phyloP scores from a whole-genome alignment of 2,113 vertebrate genomes.

The Alligator sinensis region DNA sequence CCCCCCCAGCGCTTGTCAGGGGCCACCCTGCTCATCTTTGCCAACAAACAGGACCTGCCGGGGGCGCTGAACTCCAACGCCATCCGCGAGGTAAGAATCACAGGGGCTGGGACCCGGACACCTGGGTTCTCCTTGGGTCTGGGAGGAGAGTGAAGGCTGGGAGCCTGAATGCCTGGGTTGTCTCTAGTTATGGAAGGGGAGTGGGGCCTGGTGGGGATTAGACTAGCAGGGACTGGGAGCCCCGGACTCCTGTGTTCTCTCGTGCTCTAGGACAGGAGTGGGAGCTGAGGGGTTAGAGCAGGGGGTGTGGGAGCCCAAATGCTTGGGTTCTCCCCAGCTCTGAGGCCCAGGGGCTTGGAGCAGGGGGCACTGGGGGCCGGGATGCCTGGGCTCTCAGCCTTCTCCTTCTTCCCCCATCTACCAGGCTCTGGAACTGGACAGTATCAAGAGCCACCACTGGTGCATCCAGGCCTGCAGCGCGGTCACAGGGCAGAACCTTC shows the following conservation, averaged over 20 bases:
- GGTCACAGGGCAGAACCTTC: conserved; percentile 88
- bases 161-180: too few species aligned
- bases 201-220: background rate
- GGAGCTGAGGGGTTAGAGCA: too few species aligned
- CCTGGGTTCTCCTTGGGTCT: too few species aligned
- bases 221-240: background rate
- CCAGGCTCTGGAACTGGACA: conserved; percentile 85
- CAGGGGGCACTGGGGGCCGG: background rate
- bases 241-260: background rate
- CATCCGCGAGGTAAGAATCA: conserved; percentile 84
- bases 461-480: conserved; percentile 91
- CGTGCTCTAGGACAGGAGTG: background rate
- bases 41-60: conserved; percentile 93
- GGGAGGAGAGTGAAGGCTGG: too few species aligned
- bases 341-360: too few species aligned
- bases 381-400: background rate
- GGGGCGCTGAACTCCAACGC: conserved; percentile 86
- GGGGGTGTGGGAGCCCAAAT: too few species aligned
- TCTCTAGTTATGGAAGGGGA: background rate
- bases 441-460: conserved; percentile 92
- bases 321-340: too few species aligned
- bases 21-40: conserved; percentile 91
- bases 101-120: background rate
- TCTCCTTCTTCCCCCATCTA: background rate
- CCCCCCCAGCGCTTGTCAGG: conserved; percentile 85